A percentile compares a stretch with the other conserved stretches of the same genome.
phyloP scores from a whole-genome alignment of 2,888 invertebrate genomes.

The Oxyteleia sp. region DNA sequence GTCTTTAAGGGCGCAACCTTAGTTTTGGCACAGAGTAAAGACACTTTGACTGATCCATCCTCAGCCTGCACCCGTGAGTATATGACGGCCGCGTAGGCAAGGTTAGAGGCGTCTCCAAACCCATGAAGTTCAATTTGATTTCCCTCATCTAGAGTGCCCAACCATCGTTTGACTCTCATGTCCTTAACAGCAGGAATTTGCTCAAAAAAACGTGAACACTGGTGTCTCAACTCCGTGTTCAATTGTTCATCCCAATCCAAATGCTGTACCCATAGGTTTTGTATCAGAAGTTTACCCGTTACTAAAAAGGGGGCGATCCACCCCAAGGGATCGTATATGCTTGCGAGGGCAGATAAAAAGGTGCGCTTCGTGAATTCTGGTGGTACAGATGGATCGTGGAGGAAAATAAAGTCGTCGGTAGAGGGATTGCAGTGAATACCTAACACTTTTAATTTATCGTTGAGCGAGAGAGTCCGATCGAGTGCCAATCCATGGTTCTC shows the following conservation, averaged over 20 bases:
- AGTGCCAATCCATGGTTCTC: too few relatives aligned
- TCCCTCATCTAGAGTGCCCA: background rate
- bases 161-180: background rate
- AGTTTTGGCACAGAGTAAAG: background rate
- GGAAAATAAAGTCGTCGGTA: background rate
- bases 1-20: too few relatives aligned
- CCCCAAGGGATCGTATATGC: background rate
- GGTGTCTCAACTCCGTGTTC: background rate
- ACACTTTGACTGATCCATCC: background rate
- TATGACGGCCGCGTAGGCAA: background rate
- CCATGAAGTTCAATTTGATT: background rate
- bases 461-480: background rate
- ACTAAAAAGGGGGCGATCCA: background rate
- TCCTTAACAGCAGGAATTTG: background rate
- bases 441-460: constrained; percentile 1
- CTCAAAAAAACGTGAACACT: background rate
- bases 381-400: background rate
- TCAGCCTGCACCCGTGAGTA: background rate
- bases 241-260: background rate
- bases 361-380: background rate
- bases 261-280: background rate
- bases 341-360: background rate
- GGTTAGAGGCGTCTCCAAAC: too few relatives aligned
- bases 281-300: background rate
- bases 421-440: background rate